These are phyloP conservation scores for Macrobrachium nipponense DNA, from an alignment of 1,140 invertebrate species.

Conservation along the genomic window DNA sequence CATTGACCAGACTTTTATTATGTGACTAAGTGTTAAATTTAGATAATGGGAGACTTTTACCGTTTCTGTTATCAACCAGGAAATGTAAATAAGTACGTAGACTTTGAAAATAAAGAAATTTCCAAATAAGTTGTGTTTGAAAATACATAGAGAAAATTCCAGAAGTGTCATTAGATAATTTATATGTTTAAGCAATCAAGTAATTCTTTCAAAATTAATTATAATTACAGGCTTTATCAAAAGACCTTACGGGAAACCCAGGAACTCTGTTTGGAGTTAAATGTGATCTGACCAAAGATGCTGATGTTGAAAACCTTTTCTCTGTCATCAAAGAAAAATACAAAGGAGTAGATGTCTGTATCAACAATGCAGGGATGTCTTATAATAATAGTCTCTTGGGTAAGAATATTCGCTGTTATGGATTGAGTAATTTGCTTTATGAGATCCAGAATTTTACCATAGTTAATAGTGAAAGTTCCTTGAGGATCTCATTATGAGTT, in stretches of 20 bases:
- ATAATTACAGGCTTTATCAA: slow-evolving; percentile 20
- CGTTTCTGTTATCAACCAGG: no score
- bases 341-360: slow-evolving; percentile 67
- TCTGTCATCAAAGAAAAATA: slow-evolving; percentile 61
- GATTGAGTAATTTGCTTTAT: neutral
- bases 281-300: slow-evolving; percentile 68
- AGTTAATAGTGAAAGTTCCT: no score
- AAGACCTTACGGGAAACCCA: slow-evolving; percentile 14
- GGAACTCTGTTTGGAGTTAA: slow-evolving; percentile 61
- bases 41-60: no score
- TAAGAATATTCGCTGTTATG: slow-evolving; percentile 32
- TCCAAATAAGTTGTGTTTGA: no score
- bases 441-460: neutral
- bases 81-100: no score
- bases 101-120: no score
- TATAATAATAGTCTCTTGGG: slow-evolving; percentile 65
- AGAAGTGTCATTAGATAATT: neutral
- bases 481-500: no score
- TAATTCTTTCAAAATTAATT: neutral
- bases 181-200: neutral
- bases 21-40: no score
- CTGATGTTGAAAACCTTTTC: slow-evolving; percentile 68
- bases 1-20: no score
- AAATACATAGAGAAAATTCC: no score
- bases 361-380: slow-evolving; percentile 68